These are phyloP conservation scores for Mobula birostris DNA, from an alignment of 2,113 vertebrate genomes.

Conservation along the genomic window DNA sequence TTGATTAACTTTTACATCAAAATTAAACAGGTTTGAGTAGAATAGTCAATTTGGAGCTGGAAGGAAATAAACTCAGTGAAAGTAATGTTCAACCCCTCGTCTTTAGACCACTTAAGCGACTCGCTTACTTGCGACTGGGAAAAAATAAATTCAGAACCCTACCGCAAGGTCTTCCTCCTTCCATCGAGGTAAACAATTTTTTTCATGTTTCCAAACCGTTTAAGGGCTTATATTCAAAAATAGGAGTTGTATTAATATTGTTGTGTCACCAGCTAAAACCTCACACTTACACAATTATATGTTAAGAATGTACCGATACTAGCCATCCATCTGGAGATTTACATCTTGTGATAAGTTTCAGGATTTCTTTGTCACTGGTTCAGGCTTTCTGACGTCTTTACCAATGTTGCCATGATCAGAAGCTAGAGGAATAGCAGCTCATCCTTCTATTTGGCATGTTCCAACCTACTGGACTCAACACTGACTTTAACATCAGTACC, in stretches of 20 bases:
- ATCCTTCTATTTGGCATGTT: no score
- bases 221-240: not conserved
- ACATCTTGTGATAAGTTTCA: not conserved
- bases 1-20: not conserved
- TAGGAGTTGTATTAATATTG: not conserved
- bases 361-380: not conserved
- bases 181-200: conserved; percentile 68
- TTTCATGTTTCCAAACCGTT: not conserved
- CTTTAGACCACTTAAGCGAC: conserved; percentile 65
- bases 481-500: no score
- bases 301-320: not conserved
- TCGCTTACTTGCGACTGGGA: conserved; percentile 79
- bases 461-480: no score
- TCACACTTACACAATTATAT: not conserved
- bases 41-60: conserved; percentile 83
- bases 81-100: conserved; percentile 69
- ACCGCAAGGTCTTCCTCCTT: conserved; percentile 79
- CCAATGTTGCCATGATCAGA: no score
- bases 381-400: no score
- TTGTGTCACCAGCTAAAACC: not conserved
- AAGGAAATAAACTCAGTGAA: conserved; percentile 85
- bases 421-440: no score
- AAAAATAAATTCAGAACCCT: conserved; percentile 84
- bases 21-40: conserved; percentile 62
- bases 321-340: not conserved